Percentiles rank a stretch among this genome's conserved stretches.
Conservation (phyloP, 1,140 invertebrate species). For the Heterodera schachtii region DNA sequence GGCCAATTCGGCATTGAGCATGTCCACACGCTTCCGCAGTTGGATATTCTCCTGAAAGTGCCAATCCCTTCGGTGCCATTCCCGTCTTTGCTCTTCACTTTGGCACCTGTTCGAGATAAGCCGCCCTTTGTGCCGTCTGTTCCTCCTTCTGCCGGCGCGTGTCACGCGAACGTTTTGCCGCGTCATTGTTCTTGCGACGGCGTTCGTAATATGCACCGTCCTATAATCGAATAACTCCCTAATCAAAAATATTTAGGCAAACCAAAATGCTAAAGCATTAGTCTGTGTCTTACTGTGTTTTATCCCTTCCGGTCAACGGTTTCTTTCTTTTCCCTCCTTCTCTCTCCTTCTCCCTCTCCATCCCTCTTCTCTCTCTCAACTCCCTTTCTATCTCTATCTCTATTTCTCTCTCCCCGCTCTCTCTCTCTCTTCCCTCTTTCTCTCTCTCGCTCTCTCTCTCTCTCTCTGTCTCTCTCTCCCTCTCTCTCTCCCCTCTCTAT, state of each 20-base stretch:
- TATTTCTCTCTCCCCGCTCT: too few relatives aligned
- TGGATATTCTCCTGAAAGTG: not conserved
- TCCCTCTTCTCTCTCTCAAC: too few relatives aligned
- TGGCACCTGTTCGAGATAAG: conserved; percentile 26
- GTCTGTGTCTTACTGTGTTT: not conserved
- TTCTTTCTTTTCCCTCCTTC: not conserved
- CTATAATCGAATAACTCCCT: conserved; percentile 25
- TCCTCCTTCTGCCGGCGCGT: conserved; percentile 76
- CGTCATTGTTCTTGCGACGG: conserved; percentile 88
- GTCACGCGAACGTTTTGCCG: conserved; percentile 89
- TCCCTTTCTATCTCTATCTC: too few relatives aligned
- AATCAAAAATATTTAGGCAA: not conserved
- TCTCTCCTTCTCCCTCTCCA: not conserved
- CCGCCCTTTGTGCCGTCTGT: conserved; percentile 23
- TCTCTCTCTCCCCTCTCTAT: not conserved
- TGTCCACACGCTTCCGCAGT: not conserved
- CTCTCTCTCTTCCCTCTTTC: too few relatives aligned
- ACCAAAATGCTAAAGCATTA: not conserved
- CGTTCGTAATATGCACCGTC: conserved; percentile 84
- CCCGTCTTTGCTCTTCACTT: not conserved
- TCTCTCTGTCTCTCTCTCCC: not conserved
- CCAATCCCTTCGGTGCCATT: not conserved
- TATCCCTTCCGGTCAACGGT: not conserved
- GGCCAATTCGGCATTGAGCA: not conserved
- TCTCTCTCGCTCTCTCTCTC: too few relatives aligned